Base-by-base conservation (phyloP, 1,140 invertebrate genomes). In the Nautilus pompilius region DNA sequence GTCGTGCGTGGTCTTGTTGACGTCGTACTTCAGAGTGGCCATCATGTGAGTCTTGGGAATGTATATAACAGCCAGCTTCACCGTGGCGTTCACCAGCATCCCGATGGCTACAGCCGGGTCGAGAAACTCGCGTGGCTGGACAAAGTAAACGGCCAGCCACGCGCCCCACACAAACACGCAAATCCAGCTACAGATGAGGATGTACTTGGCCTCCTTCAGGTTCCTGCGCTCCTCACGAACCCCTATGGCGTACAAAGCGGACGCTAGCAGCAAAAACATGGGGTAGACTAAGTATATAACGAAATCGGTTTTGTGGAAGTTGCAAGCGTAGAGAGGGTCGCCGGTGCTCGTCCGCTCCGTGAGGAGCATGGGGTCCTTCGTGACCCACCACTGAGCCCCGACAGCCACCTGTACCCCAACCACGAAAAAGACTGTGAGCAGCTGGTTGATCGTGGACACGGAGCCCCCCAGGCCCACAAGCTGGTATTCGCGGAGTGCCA, bases 31-130 rank as follows among this genome's bases (percentile, higher is more conserved):
- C 5, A 77, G 62, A 24, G 70, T 65, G 0, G 85, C 74, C 80
- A 88, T 87, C 60, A 85, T 83, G 67, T 87, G 87, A 1, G 87
- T 84, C 60, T 86, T 83, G 3, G 87, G 87, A 58, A 87, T 82
- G 33, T 87, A 85, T 1, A 88, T 78, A 4, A 85, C 82, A 1
- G 86, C 66, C 20, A 88, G 80, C 33, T 88, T 79, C 0, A 83
- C 70, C 2, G 85, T 85, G 1, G 86, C 86, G 2, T 85, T 85
- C 8, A 82, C 81, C 45, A 87, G 77, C 5, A 88, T 67, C 10
- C 87, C 87, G n/a, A 85, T 64, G 10, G 87, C 85, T n/a, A 88
- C 74, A n/a, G 84, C 81, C 0, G 84, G 82, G 69, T 88, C 86
- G 17, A 80, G 78, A 74, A 74, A 85, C 53, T 79, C 72, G 13